Percentiles rank a stretch among this genome's conserved stretches.
phyloP scores from a whole-genome alignment of 1,140 invertebrate genomes.

The Panagrolaimus sp. region DNA sequence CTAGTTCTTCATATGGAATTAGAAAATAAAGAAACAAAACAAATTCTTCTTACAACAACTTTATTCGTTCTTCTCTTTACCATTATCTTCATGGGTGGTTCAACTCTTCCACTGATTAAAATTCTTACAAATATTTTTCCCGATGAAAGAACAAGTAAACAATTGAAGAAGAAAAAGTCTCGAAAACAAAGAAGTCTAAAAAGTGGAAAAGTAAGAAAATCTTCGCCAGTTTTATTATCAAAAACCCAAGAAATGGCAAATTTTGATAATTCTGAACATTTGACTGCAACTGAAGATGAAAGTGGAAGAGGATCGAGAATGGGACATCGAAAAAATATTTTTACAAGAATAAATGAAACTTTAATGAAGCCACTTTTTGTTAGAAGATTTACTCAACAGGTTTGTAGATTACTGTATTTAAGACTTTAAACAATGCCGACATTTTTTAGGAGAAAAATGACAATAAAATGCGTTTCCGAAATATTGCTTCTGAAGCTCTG shows the following conservation, averaged over 20 bases:
- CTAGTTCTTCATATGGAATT: constrained; percentile 90
- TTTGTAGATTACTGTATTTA: constrained; percentile 17
- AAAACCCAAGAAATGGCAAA: constrained; percentile 50
- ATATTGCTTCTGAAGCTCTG: constrained; percentile 41
- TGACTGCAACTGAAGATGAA: constrained; percentile 35
- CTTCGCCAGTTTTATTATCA: constrained; percentile 41
- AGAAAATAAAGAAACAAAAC: constrained; percentile 77
- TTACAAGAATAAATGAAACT: constrained; percentile 38
- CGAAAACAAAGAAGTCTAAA: neutral
- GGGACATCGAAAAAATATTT: constrained; percentile 33
- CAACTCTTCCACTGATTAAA: constrained; percentile 88
- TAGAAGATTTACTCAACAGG: constrained; percentile 42
- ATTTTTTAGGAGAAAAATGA: constrained; percentile 36
- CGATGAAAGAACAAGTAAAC: constrained; percentile 25
- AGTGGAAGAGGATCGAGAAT: constrained; percentile 6
- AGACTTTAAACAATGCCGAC: neutral
- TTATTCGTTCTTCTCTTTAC: constrained; percentile 93
- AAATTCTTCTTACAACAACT: constrained; percentile 92
- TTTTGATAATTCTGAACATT: constrained; percentile 37
- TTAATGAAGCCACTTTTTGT: constrained; percentile 43
- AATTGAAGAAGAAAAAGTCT: constrained; percentile 9
- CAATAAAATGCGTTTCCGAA: constrained; percentile 40
- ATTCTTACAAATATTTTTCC: constrained; percentile 43
- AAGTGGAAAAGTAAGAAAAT: constrained; percentile 21
- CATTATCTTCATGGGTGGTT: constrained; percentile 85